Evolutionary conservation across 2,888 invertebrate genomes (phyloP), one percentile per base, ranked within the genome.

Genomic region (Orthosia gracilis): DNA sequence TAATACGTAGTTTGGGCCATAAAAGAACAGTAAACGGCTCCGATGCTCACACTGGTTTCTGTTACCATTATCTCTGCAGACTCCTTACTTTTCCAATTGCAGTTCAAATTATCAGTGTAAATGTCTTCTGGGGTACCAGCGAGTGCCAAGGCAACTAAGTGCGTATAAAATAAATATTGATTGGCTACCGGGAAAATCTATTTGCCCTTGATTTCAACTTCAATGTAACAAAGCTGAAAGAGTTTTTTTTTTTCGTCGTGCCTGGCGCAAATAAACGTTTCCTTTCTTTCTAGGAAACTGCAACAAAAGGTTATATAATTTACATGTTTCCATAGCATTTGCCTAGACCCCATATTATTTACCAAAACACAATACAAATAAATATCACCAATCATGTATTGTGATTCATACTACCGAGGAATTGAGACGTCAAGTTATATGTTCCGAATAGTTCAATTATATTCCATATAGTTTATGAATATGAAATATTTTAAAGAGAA

Each of bases 381-480:
- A 62, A 55, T 50, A 18, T 73, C 68, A 58, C 12, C 23, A 21
- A 67, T n/a, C 17, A 68, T 67, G 4, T 65, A 65, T 57, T 65
- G 50, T 76, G 67, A 77, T 76, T 73, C 64, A 72, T 67, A 73
- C 54, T 73, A 71, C 23, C 21, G 74, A 68, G 79, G 80, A 83
- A 84, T 84, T 82, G 73, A 76, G 54, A 76, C 58, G 26, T 58
- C 63, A 50, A 75, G 50, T 78, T 75, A 11, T 63, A 63, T 76
- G 72, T 78, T 82, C 66, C 73, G 45, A 76, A 73, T 85, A 86
- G 84, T 84, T 73, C 76, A 84, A 78, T 86, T 78, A 74, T 80
- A 85, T 85, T 87, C 80, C 84, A 81, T 65, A 76, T 80, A 75
- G 76, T 78, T 80, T 81, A 84, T 70, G 69, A 73, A 71, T 80